Evolutionary conservation across 2,797 vertebrate genomes (phyloP).

Genomic region (Denticeps clupeoides): DNA sequence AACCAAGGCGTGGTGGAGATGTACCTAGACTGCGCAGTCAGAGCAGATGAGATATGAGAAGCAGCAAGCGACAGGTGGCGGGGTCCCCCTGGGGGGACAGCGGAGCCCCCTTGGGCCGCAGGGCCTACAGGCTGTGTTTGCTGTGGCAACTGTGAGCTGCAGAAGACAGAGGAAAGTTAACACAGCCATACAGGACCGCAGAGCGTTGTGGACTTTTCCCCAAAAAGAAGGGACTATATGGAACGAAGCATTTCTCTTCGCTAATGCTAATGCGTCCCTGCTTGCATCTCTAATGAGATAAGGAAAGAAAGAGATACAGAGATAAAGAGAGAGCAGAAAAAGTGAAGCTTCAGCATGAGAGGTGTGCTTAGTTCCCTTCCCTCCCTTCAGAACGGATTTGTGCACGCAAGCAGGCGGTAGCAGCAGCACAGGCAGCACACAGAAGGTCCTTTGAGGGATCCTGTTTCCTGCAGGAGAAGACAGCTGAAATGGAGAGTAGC

Average conservation of each 20-base stretch:
- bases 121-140: constrained; percentile 28
- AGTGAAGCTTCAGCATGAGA: too few relatives aligned
- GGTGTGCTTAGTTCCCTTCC: too few relatives aligned
- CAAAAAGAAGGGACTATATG: too few relatives aligned
- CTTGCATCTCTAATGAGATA: not conserved
- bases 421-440: not conserved
- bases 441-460: not conserved
- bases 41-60: constrained; percentile 55
- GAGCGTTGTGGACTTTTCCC: too few relatives aligned
- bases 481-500: not conserved
- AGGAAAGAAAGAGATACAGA: not conserved
- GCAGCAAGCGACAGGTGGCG: constrained; percentile 53
- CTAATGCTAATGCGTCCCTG: not conserved
- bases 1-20: constrained; percentile 10
- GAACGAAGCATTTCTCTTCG: too few relatives aligned
- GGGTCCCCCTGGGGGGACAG: constrained; percentile 40
- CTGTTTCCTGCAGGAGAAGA: not conserved
- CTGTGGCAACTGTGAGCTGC: constrained; percentile 41
- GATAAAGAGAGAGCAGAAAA: too few relatives aligned
- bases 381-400: not conserved
- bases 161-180: constrained; percentile 47
- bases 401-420: not conserved
- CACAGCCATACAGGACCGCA: constrained; percentile 14
- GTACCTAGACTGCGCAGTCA: constrained; percentile 63
- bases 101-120: constrained; percentile 14